phyloP scores from a whole-genome alignment of 2,888 invertebrate species.

The Neoscelio sp. region DNA sequence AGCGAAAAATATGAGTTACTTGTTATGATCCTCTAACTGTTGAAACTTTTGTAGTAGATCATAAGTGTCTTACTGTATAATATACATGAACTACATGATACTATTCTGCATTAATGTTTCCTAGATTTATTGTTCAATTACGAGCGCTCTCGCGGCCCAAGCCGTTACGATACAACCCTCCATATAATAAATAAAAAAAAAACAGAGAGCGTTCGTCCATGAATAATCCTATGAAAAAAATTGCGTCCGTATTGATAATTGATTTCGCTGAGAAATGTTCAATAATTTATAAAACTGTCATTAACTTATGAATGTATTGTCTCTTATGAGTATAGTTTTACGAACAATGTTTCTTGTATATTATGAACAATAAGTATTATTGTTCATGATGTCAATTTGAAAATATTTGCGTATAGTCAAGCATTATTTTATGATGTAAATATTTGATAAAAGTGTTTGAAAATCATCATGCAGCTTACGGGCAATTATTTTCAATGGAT shows the following conservation, averaged over 20 bases:
- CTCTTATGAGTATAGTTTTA: too few species aligned
- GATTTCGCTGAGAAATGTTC: not conserved
- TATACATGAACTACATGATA: constrained; percentile 78
- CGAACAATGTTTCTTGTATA: constrained; percentile 8
- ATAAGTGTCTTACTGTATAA: constrained; percentile 81
- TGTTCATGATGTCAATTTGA: too few species aligned
- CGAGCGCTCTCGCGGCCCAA: constrained; percentile 64
- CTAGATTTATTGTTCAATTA: constrained; percentile 76
- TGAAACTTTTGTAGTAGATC: constrained; percentile 81
- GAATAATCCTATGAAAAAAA: constrained; percentile 52
- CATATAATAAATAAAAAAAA: constrained; percentile 65
- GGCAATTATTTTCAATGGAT: constrained; percentile 57
- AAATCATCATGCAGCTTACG: too few species aligned
- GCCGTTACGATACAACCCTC: constrained; percentile 67
- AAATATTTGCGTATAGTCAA: too few species aligned
- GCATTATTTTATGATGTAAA: too few species aligned
- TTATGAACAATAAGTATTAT: too few species aligned
- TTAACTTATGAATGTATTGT: constrained; percentile 9
- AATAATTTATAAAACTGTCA: constrained; percentile 3
- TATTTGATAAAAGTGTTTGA: too few species aligned
- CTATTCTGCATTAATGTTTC: constrained; percentile 82
- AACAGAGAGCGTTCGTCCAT: constrained; percentile 67
- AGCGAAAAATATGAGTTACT: constrained; percentile 72
- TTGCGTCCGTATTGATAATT: constrained; percentile 30
- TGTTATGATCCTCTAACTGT: constrained; percentile 82